Evolutionary conservation across 2,113 vertebrate genomes (phyloP).

Genomic region (Caloenas nicobarica): DNA sequence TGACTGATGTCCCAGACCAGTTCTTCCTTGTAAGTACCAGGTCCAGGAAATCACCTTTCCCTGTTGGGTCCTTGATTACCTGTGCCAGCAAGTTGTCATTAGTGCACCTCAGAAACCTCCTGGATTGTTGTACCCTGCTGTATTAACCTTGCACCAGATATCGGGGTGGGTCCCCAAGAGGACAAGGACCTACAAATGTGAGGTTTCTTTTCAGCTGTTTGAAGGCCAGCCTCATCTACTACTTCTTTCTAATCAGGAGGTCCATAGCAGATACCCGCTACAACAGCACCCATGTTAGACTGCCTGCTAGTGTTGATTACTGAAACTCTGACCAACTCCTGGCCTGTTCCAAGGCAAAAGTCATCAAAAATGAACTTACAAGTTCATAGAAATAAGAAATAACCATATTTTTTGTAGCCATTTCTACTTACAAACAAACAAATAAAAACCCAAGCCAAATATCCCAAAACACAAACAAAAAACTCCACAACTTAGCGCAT

Average conservation of each 20-base stretch:
- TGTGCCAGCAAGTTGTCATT: background rate
- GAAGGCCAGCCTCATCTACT: background rate
- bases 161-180: accelerated
- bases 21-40: background rate
- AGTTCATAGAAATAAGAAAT: background rate
- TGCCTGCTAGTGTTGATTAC: background rate
- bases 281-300: background rate
- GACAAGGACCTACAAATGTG: background rate
- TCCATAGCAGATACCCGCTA: background rate
- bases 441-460: background rate
- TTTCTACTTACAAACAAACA: background rate
- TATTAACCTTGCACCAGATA: background rate
- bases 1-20: background rate
- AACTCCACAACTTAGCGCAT: background rate
- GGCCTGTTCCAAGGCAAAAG: background rate
- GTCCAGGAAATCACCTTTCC: background rate
- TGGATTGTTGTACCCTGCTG: background rate
- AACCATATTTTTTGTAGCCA: accelerated
- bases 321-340: background rate
- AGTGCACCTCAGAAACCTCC: background rate
- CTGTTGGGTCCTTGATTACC: background rate
- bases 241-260: background rate
- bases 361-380: background rate
- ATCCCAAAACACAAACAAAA: background rate
- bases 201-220: background rate